phyloP scores from a whole-genome alignment of 2,888 invertebrate species.

The Acheta domesticus region DNA sequence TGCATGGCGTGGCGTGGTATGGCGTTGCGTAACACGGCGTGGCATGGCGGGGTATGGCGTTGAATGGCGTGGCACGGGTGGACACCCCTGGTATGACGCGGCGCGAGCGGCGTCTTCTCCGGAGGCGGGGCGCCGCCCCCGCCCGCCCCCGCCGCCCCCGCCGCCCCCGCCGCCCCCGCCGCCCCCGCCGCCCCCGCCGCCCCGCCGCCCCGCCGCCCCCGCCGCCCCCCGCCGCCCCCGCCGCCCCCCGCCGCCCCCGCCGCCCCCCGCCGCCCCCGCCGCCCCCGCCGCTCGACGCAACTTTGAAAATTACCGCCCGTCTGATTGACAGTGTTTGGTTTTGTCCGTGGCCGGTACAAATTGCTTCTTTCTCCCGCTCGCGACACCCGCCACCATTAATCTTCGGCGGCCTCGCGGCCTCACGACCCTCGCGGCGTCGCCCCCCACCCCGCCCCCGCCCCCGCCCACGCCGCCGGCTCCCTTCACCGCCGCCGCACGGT shows the following conservation, averaged over 20 bases:
- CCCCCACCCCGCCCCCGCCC: background rate
- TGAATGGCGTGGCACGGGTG: background rate
- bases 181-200: no score
- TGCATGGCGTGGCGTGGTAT: no score
- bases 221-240: no score
- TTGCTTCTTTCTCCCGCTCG: constrained; percentile 18
- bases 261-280: background rate
- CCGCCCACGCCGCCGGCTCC: background rate
- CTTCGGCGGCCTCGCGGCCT: background rate
- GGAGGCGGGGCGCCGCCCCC: no score
- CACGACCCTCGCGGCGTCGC: background rate
- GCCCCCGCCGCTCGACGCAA: background rate
- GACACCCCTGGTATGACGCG: background rate
- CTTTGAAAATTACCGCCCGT: constrained; percentile 18
- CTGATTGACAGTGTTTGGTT: constrained; percentile 18
- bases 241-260: no score
- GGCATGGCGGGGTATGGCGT: no score
- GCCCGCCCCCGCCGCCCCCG: no score
- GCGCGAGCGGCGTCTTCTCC: background rate
- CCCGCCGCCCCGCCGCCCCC: no score
- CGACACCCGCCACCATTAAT: constrained; percentile 2
- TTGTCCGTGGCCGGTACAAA: constrained; percentile 18
- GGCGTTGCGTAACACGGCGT: no score
- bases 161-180: no score
- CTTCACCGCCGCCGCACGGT: background rate